Base-by-base conservation (phyloP, 1,140 invertebrate genomes). In the Cydia amplana region DNA sequence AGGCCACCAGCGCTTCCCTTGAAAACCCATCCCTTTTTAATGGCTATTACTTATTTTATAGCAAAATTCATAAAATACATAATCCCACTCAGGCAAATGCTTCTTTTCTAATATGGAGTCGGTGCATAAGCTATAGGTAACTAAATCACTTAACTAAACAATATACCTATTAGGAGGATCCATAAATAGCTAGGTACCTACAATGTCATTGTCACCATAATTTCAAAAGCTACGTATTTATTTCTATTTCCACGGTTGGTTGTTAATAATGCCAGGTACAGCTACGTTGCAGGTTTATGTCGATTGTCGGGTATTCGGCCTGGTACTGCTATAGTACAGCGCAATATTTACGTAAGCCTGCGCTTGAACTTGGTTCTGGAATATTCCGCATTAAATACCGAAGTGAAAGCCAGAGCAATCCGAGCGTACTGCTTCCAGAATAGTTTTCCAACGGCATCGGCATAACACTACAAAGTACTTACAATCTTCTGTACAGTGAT, bases 341-440 rank as follows among this genome's bases (percentile, higher is more conserved):
- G 65, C 65, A 36, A 70, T 70, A 28, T 70, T 70, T 70, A 70
- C 65, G 65, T 67, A 67, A 67, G 25, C 16, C 32, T 70, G 65
- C 16, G 65, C 65, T 70, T 70, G 65, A 70, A 70, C 65, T 70
- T 70, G 65, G n/a, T 14, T 70, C 65, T 70, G 65, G 65, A 70
- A 70, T 70, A 70, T 70, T 43, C 65, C 65, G 36, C 64, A 65
- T 65, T 28, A 64, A 64, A 10, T 60, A 60, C 28, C 65, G 65
- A 70, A 70, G 65, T 70, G 65, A 70, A 70, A 70, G 65, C 65
- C 32, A 18, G 32, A 43, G 65, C 65, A 43, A 70, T 18, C 64
- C n/a, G 10, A 43, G 65, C 32, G n/a, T n/a, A 40, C 16, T 43
- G n/a, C 28, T 70, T 70, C 28, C 65, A 70, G 65, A 70, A 70